Evolutionary conservation across 2,888 invertebrate species (phyloP), one percentile per base, ranked within the genome.

Genomic region (Tineola bisselliella): DNA sequence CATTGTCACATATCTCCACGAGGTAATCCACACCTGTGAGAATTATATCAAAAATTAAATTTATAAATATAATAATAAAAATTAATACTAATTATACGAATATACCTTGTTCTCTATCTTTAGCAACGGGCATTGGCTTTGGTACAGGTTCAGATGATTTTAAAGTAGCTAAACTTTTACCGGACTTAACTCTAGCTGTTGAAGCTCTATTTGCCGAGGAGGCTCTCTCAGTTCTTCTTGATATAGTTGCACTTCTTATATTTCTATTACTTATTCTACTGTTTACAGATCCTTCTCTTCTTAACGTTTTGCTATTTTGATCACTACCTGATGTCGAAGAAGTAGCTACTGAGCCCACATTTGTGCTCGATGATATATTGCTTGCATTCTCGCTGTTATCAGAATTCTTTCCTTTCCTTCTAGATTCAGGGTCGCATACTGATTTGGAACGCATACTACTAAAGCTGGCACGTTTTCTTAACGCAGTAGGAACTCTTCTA

Each of bases 1-100:
- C 90, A 61, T 93, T 90, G 30, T 95, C 95, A 68, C 92, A 91
- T 62, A 96, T 94, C 88, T 96, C 96, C 33, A 95, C 94, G 64
- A 96, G 84, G 76, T 95, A 96, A 84, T 96, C 95, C n/a, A 94
- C 93, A 62, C 96, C 93, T 92, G 73, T 67, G 65, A 75, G 2
- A 6, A 25, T 25, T 25, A 25, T n/a, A n/a, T n/a, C n/a, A n/a
- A n/a, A n/a, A n/a, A n/a, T n/a, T n/a, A n/a, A n/a, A n/a, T n/a
- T n/a, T n/a, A n/a, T n/a, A n/a, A n/a, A n/a, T n/a, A n/a, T n/a
- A n/a, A n/a, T n/a, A n/a, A n/a, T n/a, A n/a, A n/a, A n/a, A n/a
- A n/a, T n/a, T n/a, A n/a, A n/a, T n/a, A n/a, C n/a, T n/a, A n/a
- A n/a, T n/a, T n/a, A n/a, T n/a, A n/a, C n/a, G n/a, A n/a, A n/a